These are phyloP conservation scores for Phenganax subtilis DNA, from an alignment of 92 coral and sea anemone genomes.

Conservation along the genomic window DNA sequence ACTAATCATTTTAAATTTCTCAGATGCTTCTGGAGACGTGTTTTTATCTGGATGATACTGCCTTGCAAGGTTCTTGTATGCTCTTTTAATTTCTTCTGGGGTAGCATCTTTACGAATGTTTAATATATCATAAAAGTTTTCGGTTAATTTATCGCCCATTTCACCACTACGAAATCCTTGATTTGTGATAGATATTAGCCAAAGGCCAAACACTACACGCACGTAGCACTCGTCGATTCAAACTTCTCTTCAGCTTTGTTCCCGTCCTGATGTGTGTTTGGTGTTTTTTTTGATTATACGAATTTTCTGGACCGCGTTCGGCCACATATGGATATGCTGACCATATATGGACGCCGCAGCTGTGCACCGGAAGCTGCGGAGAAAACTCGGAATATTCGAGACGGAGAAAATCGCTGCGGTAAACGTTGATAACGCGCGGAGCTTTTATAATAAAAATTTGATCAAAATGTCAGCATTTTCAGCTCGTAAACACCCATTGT, in stretches of 20 bases:
- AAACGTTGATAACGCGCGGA: not conserved
- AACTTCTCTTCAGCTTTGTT: not conserved
- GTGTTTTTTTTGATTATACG: slow-evolving; percentile 26
- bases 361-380: slow-evolving; percentile 24
- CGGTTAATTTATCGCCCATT: not conserved
- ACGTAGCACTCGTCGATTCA: not conserved
- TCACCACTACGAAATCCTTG: not conserved
- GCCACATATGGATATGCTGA: slow-evolving; percentile 5
- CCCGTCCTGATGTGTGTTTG: not conserved
- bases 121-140: slow-evolving; percentile 32
- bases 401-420: not conserved
- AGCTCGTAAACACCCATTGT: too few relatives aligned
- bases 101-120: slow-evolving; percentile 20
- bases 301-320: not conserved
- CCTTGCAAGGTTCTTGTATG: slow-evolving; percentile 20
- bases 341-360: slow-evolving; percentile 16
- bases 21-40: slow-evolving; percentile 7
- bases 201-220: not conserved
- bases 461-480: too few relatives aligned
- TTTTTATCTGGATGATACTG: slow-evolving; percentile 39
- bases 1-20: slow-evolving; percentile 27
- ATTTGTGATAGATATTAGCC: not conserved
- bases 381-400: slow-evolving; percentile 21
- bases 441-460: not conserved
- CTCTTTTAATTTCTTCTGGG: slow-evolving; percentile 30